Evolutionary conservation across 2,888 invertebrate genomes (phyloP).

Genomic region (Chymomyza amoena): DNA sequence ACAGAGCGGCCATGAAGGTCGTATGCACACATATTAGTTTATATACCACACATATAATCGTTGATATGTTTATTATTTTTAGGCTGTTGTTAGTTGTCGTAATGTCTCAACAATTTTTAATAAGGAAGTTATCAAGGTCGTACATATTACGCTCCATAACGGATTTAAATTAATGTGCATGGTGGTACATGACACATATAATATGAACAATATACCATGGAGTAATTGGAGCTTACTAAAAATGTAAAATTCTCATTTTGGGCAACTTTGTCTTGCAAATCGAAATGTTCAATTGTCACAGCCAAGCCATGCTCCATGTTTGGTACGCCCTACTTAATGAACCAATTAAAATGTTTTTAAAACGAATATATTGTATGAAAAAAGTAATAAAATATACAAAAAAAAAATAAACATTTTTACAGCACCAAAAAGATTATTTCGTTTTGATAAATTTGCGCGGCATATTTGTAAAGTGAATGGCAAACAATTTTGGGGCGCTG

Average conservation of each 20-base stretch:
- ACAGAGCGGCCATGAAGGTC: constrained; percentile 42
- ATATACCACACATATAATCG: not conserved
- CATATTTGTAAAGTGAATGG: constrained; percentile 48
- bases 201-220: too few relatives aligned
- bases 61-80: not conserved
- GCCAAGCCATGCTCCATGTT: not conserved
- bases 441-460: constrained; percentile 35
- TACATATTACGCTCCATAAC: constrained; percentile 33
- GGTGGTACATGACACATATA: not conserved
- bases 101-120: constrained; percentile 31
- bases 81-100: not conserved
- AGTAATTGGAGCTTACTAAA: not conserved
- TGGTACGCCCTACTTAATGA: constrained; percentile 20
- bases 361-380: not conserved
- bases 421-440: constrained; percentile 29
- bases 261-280: not conserved
- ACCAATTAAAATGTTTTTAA: constrained; percentile 27
- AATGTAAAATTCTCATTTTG: not conserved
- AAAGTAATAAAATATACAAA: not conserved
- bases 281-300: not conserved
- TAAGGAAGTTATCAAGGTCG: constrained; percentile 64
- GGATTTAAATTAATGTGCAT: constrained; percentile 13
- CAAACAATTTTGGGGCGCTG: constrained; percentile 28
- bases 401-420: constrained; percentile 5
- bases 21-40: not conserved